These are phyloP conservation scores for Lithophane socia DNA, from an alignment of 2,888 invertebrate species.

Conservation along the genomic window DNA sequence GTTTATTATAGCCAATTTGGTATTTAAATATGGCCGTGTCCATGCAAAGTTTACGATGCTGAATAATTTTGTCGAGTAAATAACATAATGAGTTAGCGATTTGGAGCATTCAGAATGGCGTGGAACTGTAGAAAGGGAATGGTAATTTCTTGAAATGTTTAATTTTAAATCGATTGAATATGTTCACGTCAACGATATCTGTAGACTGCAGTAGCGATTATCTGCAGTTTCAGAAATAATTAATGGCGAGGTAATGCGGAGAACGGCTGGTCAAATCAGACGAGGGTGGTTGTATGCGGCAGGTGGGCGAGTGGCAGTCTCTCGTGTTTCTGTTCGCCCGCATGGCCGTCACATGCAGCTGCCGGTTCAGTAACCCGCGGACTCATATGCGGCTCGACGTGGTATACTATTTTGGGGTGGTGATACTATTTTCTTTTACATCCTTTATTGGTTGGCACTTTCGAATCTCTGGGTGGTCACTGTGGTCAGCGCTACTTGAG, in stretches of 20 bases:
- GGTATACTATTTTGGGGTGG: constrained; percentile 67
- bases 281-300: constrained; percentile 58
- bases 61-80: constrained; percentile 49
- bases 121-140: constrained; percentile 38
- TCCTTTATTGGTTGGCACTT: constrained; percentile 50
- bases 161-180: constrained; percentile 28
- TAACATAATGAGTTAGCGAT: constrained; percentile 49
- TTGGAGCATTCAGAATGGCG: constrained; percentile 28
- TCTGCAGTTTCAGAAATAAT: constrained; percentile 51
- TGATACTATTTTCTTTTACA: constrained; percentile 66
- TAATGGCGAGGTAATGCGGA: constrained; percentile 52
- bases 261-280: constrained; percentile 57
- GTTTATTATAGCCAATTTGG: constrained; percentile 52
- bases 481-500: constrained; percentile 28
- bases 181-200: constrained; percentile 36
- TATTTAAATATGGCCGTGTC: constrained; percentile 54
- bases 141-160: constrained; percentile 31
- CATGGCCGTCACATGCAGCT: constrained; percentile 78
- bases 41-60: constrained; percentile 43
- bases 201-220: constrained; percentile 41
- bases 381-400: constrained; percentile 69
- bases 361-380: constrained; percentile 81
- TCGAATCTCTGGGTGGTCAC: constrained; percentile 53
- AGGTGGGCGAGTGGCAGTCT: constrained; percentile 69
- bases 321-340: constrained; percentile 69